Evolutionary conservation across 1,140 invertebrate species (phyloP), one percentile per base, ranked within the genome.

Genomic region (Bilobella aurantiaca): DNA sequence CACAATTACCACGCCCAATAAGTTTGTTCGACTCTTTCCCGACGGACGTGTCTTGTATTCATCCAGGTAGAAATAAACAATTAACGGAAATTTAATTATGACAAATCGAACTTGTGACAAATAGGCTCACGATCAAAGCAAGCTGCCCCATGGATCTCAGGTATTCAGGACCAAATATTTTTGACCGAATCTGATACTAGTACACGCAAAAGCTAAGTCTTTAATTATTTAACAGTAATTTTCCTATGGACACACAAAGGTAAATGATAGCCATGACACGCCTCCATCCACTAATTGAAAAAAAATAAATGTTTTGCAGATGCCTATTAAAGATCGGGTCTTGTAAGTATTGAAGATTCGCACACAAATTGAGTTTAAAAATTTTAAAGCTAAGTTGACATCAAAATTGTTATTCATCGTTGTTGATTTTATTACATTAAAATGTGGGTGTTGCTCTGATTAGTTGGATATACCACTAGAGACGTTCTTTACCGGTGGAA

Each of bases 1-100:
- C 78, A 91, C 88, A 57, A 90, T 94, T 69, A 93, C 91, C 3
- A 88, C 88, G 2, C 90, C 90, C 1, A 94, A 94, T 78, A 90
- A 90, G 76, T 91, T 93, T 74, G 87, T 94, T 21, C 79, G 91
- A 47, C 83, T 93, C 12, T 85, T 84, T 76, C 84, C 86, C 72
- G 85, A 93, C 74, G 91, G 91, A 60, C 79, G 86, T 57, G 86
- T 94, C 0, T 81, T 93, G n/a, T 92, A 91, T 77, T 93, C 90
- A 28, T 88, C 87, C 56, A 85, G 88, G 86, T 88, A 78, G 77
- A 53, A 30, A 14, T 47, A 25, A 65, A 25, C 12, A 64, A 32
- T 64, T 66, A 49, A 30, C 29, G 5, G 23, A 34, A 64, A 67
- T 2, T 49, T 1, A 42, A 42, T 42, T 42, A 18, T 42, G 18